Evolutionary conservation across 2,113 vertebrate species (phyloP), one percentile per base, ranked within the genome.

Genomic region (Hoplias malabaricus): DNA sequence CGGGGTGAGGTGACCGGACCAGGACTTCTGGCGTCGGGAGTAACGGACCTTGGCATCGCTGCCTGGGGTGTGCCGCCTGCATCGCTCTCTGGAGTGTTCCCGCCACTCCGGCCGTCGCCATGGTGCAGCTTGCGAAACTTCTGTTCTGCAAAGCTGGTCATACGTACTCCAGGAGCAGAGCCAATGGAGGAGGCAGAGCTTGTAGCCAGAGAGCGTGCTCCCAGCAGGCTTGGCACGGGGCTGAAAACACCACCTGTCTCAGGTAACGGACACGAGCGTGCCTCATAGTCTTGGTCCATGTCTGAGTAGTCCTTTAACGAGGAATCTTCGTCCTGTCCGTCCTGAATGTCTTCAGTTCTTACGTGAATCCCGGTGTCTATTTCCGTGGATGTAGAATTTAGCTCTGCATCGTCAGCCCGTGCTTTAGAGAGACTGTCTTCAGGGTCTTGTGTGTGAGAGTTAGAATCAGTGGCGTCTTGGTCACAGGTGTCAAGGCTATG

Each of bases 91-190:
- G 97, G 96, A 0, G 96, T 99, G 7, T 98, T 98, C 70, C 96
- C 97, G 82, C 96, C 96, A 62, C 96, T 94, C 80, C 92, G 90
- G 1, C 96, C 94, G 57, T 99, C 98, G 0, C 91, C 89, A 27
- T 93, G 88, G 82, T 93, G 94, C 53, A 96, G 38, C 80, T 98
- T 98, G 75, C 92, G 90, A 86, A 99, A 98, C 70, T 99, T 99
- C 88, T 98, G 97, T 80, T 99, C 98, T 0, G 97, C 98, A 84
- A 99, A 99, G 88, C 96, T 99, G 5, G 98, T 99, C 96, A 99
- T 99, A 72, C 95, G 94, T 78, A 98, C 92, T 19, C 94, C 29
- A 5, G 82, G 94, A 0, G 94, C 25, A 1, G 84, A 95, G 0
- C 96, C 95, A 40, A 94, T 92, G 0, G 96, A 96, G n/a, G 96